Evolutionary conservation across 92 coral and sea anemone genomes (phyloP), one percentile per base, ranked within the genome.

Genomic region (Phymanthus crucifer): DNA sequence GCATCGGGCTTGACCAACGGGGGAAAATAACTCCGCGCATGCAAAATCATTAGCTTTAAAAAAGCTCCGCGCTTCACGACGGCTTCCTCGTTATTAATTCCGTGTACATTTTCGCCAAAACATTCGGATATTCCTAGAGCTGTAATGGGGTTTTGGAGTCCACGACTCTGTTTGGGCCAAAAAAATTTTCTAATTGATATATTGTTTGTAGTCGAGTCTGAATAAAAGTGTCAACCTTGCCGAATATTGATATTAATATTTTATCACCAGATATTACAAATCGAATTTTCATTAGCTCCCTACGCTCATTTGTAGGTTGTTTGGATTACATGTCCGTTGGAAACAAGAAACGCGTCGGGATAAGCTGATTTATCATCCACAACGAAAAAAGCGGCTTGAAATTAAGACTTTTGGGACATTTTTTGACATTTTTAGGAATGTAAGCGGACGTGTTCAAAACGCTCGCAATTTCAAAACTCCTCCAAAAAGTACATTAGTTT

Each of bases 241-340:
- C 71, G 81, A 77, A 77, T 38, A 27, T 24, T 31, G 38, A 61
- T 14, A 48, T 77, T 31, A 77, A 77, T 77, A 77, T 77, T 77
- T 77, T 58, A 77, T 77, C 29, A 40, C 37, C 5, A 37, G 43
- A 36, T 77, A 37, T 77, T 77, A 77, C 70, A 61, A 77, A 34
- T 77, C 81, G 32, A 32, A 64, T 77, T 64, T 77, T 64, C 81
- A 64, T 77, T 77, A 61, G 58, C 31, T 6, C 54, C 77, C 81
- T 70, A 77, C 81, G 81, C 81, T 61, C 26, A 0, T 17, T 36
- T 57, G 9, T 40, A 19, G 13, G 7, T 61, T 38, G 29, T 64
- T 77, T 77, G 81, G 21, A 37, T 38, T 35, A 64, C 52, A 33
- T 11, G 24, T 77, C 70, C 38, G 81, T 64, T 77, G 81, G 27